Evolutionary conservation across 2,797 vertebrate genomes (phyloP).

Genomic region (Cetoscarus ocellatus): DNA sequence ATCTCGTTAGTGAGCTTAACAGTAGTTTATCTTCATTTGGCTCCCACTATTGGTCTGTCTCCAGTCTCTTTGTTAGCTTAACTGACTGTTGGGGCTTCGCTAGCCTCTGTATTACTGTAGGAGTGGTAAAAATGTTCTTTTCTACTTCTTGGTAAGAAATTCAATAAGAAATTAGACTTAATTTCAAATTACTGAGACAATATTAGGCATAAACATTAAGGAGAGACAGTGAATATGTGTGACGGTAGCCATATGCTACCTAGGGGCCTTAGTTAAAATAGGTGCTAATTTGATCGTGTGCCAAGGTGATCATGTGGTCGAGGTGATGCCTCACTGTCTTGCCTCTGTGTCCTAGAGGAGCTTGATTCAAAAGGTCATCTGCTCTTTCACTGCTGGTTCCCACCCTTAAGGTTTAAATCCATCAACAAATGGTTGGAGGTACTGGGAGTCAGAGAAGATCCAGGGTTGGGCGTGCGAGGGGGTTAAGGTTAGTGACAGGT

Average conservation of each 20-base stretch:
- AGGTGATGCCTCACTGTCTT: conserved; percentile 15
- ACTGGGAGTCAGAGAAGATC: conserved; percentile 31
- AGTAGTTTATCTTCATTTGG: no score
- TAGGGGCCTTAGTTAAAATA: background rate
- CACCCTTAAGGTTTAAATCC: conserved; percentile 29
- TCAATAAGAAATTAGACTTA: background rate
- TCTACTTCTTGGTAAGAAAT: background rate
- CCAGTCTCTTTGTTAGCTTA: background rate
- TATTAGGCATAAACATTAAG: background rate
- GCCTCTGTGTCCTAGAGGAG: conserved; percentile 33
- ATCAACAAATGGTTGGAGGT: conserved; percentile 15
- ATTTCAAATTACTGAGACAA: background rate
- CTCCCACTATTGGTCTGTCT: background rate
- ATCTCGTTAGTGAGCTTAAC: no score
- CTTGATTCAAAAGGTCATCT: conserved; percentile 28
- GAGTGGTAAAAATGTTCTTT: background rate
- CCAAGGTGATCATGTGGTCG: conserved; percentile 1
- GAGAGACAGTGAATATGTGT: background rate
- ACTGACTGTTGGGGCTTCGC: no score
- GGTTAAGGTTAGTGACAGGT: conserved; percentile 64
- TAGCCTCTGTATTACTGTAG: background rate
- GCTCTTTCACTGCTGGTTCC: conserved; percentile 1
- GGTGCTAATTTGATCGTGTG: conserved; percentile 15
- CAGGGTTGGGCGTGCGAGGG: conserved; percentile 29
- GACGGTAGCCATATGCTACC: background rate